phyloP scores from a whole-genome alignment of 1,140 invertebrate species.

The Ditylenchus dipsaci region DNA sequence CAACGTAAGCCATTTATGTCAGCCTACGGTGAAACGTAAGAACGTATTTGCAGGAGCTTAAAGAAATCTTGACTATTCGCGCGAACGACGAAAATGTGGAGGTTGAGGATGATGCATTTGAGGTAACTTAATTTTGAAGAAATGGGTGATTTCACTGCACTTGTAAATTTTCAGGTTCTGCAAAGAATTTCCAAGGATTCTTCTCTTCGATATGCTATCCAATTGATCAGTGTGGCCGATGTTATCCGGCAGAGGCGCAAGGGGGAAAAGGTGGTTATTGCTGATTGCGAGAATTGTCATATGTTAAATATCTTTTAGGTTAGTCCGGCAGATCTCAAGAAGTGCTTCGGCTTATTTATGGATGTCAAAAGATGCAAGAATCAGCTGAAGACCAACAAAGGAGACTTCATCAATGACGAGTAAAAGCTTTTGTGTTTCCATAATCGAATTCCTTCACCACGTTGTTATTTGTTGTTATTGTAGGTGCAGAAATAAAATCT shows the following conservation, averaged over 20 bases:
- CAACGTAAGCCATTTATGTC: conserved; percentile 58
- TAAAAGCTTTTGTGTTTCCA: conserved; percentile 10
- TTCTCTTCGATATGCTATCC: conserved; percentile 78
- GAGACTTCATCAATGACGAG: conserved; percentile 31
- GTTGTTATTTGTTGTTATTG: neutral
- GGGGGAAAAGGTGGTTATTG: conserved; percentile 59
- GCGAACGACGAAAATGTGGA: conserved; percentile 90
- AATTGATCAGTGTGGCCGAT: conserved; percentile 89
- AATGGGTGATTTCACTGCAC: neutral
- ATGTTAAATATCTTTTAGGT: conserved; percentile 20
- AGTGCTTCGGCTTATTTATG: conserved; percentile 86
- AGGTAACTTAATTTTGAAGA: conserved; percentile 21
- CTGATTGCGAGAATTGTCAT: neutral
- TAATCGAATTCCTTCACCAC: too few relatives aligned
- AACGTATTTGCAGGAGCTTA: conserved; percentile 39
- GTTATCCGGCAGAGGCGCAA: conserved; percentile 72
- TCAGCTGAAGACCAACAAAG: conserved; percentile 80
- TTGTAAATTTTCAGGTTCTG: neutral
- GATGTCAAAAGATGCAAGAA: conserved; percentile 86
- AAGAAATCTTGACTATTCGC: conserved; percentile 52
- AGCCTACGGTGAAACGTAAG: neutral
- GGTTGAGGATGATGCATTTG: conserved; percentile 77
- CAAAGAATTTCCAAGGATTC: neutral
- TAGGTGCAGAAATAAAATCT: neutral
- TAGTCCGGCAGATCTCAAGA: conserved; percentile 78